Evolutionary conservation across 2,888 invertebrate species (phyloP).

Genomic region (Hypselothyrea guttata): DNA sequence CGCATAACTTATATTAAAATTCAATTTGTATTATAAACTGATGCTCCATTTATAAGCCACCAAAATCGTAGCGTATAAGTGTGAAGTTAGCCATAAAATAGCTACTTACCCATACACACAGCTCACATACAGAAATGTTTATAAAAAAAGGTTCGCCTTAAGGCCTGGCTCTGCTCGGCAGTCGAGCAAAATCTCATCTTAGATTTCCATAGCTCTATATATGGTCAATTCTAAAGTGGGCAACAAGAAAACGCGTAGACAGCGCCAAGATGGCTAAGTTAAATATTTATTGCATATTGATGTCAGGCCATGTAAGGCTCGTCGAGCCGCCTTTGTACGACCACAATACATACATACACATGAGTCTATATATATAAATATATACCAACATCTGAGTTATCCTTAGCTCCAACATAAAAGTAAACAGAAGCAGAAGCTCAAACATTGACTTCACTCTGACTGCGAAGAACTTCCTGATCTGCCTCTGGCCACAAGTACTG

Average conservation of each 20-base stretch:
- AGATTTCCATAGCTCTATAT: conserved; percentile 65
- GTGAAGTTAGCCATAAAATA: conserved; percentile 8
- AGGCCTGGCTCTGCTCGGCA: conserved; percentile 10
- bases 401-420: conserved; percentile 8
- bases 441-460: background rate
- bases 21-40: too few relatives aligned
- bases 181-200: conserved; percentile 46
- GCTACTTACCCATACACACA: background rate
- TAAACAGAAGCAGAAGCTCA: conserved; percentile 14
- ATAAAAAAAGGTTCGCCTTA: conserved; percentile 5
- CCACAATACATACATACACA: conserved; percentile 1
- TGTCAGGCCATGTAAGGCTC: conserved; percentile 66
- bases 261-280: conserved; percentile 68
- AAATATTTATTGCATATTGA: conserved; percentile 76
- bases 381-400: conserved; percentile 16
- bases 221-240: conserved; percentile 54
- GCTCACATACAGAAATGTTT: background rate
- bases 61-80: conserved; percentile 2
- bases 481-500: conserved; percentile 2
- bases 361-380: conserved; percentile 4
- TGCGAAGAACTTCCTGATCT: conserved; percentile 1
- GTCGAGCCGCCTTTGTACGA: conserved; percentile 59
- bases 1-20: too few relatives aligned
- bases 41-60: conserved; percentile 5
- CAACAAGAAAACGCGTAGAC: conserved; percentile 58